Evolutionary conservation across 2,797 vertebrate genomes (phyloP).

Genomic region (Propithecus perrieri): DNA sequence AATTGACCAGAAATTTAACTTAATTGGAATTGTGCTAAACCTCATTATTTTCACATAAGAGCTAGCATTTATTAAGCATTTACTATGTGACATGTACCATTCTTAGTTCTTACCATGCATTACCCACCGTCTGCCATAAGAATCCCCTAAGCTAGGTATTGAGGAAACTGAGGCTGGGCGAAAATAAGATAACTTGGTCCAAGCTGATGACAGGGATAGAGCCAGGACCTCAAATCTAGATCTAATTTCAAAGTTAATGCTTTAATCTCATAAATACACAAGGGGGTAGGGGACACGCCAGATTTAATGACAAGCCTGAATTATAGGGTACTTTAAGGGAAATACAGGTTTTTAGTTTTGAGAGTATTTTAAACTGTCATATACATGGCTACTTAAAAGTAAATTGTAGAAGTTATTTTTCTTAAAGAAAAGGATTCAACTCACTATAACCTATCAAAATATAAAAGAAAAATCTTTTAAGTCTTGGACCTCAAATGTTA

Average conservation of each 20-base stretch:
- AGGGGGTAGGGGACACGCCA: neutral
- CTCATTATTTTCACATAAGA: neutral
- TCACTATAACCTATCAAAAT: slow-evolving; percentile 14
- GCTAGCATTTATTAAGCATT: neutral
- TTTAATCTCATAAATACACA: neutral
- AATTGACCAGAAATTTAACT: neutral
- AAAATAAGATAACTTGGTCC: neutral
- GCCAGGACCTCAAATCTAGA: neutral
- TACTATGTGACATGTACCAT: neutral
- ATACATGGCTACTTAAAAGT: neutral
- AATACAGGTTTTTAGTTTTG: neutral
- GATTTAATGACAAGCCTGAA: neutral
- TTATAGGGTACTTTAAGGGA: slow-evolving; percentile 36
- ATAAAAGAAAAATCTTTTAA: slow-evolving; percentile 25
- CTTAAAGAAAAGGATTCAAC: neutral
- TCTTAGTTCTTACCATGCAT: neutral
- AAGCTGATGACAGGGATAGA: neutral
- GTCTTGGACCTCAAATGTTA: neutral
- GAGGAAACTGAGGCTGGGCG: neutral
- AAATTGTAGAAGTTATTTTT: neutral
- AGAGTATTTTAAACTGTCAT: neutral
- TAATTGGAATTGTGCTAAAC: neutral
- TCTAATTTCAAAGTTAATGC: neutral
- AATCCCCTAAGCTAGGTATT: neutral
- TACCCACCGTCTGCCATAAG: neutral